Percentiles rank a stretch among this genome's conserved stretches.
phyloP scores from a whole-genome alignment of 2,113 vertebrate species.

The Noturus placidus region DNA sequence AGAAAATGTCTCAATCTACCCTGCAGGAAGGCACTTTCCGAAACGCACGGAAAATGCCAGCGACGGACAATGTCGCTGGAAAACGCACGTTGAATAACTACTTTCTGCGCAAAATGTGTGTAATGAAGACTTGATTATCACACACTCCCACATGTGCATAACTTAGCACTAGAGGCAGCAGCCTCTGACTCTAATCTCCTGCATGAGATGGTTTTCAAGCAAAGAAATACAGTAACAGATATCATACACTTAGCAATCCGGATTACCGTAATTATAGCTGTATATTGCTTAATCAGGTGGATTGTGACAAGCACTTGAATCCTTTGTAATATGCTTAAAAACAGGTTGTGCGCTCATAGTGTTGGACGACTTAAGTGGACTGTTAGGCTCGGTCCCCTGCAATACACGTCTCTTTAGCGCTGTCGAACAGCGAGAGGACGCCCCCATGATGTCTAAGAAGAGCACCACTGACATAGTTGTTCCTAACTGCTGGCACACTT shows the following conservation, averaged over 20 bases:
- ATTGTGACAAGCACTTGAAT: not conserved
- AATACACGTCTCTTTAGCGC: not conserved
- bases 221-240: not conserved
- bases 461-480: constrained; percentile 32
- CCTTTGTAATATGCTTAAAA: not conserved
- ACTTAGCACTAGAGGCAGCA: constrained; percentile 23
- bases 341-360: not conserved
- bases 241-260: not conserved
- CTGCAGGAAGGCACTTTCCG: constrained; percentile 25
- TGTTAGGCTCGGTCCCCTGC: not conserved
- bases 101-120: constrained; percentile 9
- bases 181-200: not conserved
- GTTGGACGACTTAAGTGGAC: not conserved
- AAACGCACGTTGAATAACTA: constrained; percentile 16
- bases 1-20: constrained; percentile 55
- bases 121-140: constrained; percentile 36
- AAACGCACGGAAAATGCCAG: constrained; percentile 37
- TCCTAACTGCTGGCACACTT: constrained; percentile 16
- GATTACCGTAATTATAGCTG: not conserved
- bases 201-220: not conserved
- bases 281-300: not conserved
- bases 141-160: constrained; percentile 42
- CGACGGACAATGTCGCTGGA: not conserved
- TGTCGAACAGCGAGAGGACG: not conserved
- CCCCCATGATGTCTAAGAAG: constrained; percentile 23